phyloP scores from a whole-genome alignment of 2,888 invertebrate genomes.

The Macropis europaea region DNA sequence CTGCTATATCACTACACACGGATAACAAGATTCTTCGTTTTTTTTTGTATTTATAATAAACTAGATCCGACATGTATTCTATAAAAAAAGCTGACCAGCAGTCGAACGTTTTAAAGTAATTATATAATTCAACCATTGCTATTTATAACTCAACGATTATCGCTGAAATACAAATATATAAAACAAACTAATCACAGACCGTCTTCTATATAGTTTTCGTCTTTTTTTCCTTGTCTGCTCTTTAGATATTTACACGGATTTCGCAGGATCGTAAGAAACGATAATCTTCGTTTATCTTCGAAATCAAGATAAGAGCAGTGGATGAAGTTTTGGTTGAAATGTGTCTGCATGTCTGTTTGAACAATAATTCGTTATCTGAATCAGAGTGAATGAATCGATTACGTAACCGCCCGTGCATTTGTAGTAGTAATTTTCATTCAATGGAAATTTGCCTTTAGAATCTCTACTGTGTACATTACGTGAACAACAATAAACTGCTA shows the following conservation, averaged over 20 bases:
- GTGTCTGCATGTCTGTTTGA: not conserved
- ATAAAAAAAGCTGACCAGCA: constrained; percentile 33
- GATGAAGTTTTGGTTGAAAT: not conserved
- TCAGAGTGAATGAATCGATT: constrained; percentile 17
- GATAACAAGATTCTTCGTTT: constrained; percentile 9
- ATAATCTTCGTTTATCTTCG: constrained; percentile 11
- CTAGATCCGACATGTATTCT: too few relatives aligned
- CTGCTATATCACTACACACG: not conserved
- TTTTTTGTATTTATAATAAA: constrained; percentile 15
- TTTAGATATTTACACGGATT: constrained; percentile 39
- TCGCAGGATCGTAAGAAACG: constrained; percentile 7
- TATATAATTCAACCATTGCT: constrained; percentile 15
- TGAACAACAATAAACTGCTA: constrained; percentile 27
- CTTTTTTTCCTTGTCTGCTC: too few relatives aligned
- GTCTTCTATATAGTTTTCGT: constrained; percentile 30
- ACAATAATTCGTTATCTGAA: constrained; percentile 11
- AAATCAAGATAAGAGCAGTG: constrained; percentile 11
- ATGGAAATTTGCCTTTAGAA: constrained; percentile 18
- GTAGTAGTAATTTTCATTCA: constrained; percentile 19
- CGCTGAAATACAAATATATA: constrained; percentile 42
- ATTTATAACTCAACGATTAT: constrained; percentile 22
- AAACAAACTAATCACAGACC: constrained; percentile 49
- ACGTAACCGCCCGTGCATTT: constrained; percentile 22
- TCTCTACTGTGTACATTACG: constrained; percentile 19
- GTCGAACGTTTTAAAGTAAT: constrained; percentile 28